Evolutionary conservation across 2,113 vertebrate species (phyloP).

Genomic region (Gavialis gangeticus): DNA sequence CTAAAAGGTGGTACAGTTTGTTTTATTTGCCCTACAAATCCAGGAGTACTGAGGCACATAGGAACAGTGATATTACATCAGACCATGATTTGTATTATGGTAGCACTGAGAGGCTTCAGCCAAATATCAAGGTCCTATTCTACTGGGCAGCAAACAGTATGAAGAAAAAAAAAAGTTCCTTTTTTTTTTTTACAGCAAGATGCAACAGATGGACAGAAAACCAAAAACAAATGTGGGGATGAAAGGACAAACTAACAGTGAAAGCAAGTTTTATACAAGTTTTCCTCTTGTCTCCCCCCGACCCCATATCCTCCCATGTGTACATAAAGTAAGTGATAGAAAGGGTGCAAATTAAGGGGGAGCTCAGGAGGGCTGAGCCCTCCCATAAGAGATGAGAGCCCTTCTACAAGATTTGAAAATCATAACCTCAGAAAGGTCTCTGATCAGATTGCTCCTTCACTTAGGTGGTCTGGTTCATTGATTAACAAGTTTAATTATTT

Average conservation of each 20-base stretch:
- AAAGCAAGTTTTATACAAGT: neutral
- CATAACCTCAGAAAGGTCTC: too few species aligned
- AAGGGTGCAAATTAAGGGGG: too few species aligned
- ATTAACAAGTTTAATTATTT: too few species aligned
- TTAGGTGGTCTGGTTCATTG: too few species aligned
- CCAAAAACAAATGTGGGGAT: neutral
- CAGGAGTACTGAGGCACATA: neutral
- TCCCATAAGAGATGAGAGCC: too few species aligned
- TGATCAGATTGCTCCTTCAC: too few species aligned
- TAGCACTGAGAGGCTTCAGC: neutral
- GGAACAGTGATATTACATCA: neutral
- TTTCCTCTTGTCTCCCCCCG: neutral
- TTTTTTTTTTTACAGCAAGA: neutral
- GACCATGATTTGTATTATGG: neutral
- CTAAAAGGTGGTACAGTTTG: neutral
- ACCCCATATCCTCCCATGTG: conserved; percentile 1
- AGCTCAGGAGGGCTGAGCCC: too few species aligned
- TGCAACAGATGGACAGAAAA: neutral
- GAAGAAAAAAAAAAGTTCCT: conserved; percentile 41
- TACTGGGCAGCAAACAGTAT: neutral
- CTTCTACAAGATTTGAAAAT: too few species aligned
- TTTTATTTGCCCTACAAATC: neutral
- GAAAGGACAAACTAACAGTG: neutral
- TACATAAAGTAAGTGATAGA: too few species aligned
- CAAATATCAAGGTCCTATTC: conserved; percentile 11